Evolutionary conservation across 1,140 invertebrate genomes (phyloP).

Genomic region (Lethocerus indicus): DNA sequence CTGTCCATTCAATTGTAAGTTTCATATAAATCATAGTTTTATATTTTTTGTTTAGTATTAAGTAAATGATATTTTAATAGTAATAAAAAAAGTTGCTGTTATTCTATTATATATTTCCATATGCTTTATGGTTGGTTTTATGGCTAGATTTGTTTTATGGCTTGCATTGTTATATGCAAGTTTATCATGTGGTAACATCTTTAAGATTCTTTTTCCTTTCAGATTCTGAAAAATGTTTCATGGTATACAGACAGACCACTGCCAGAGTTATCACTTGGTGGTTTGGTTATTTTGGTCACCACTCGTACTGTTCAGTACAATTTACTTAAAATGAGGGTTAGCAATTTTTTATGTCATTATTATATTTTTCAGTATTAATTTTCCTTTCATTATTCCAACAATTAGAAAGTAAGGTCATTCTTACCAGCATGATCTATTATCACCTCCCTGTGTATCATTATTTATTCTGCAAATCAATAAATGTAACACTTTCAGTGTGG

Average conservation of each 20-base stretch:
- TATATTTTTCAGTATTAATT: slow-evolving; percentile 4
- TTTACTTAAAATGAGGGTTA: slow-evolving; percentile 83
- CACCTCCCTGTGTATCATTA: too few species aligned
- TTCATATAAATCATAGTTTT: slow-evolving; percentile 8
- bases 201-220: too few species aligned
- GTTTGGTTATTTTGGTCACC: slow-evolving; percentile 87
- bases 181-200: too few species aligned
- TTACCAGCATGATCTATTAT: too few species aligned
- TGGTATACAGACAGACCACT: slow-evolving; percentile 88
- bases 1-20: slow-evolving; percentile 86
- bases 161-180: too few species aligned
- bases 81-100: too few species aligned
- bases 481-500: too few species aligned
- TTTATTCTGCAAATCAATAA: too few species aligned
- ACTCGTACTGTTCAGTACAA: slow-evolving; percentile 95
- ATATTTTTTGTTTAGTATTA: not conserved
- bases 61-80: not conserved
- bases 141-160: not conserved
- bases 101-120: too few species aligned
- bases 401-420: too few species aligned
- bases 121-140: too few species aligned
- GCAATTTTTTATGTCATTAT: slow-evolving; percentile 15
- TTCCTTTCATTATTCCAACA: too few species aligned
- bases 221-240: slow-evolving; percentile 69
- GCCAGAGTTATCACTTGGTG: slow-evolving; percentile 84